Evolutionary conservation across 2,797 vertebrate species (phyloP).

Genomic region (Sebastes itinus): DNA sequence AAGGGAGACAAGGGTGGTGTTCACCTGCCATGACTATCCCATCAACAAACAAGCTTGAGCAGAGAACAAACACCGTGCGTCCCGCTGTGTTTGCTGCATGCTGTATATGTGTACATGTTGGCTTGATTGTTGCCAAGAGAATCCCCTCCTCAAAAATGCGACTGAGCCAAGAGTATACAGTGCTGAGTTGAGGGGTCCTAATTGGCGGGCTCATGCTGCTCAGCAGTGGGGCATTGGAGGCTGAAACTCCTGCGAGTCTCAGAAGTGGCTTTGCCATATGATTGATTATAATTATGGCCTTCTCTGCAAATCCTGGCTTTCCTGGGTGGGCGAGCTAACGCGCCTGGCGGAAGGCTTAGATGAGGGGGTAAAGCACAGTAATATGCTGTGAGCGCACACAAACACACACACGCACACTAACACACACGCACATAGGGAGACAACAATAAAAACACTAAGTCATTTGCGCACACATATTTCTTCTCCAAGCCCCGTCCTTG

Average conservation of each 20-base stretch:
- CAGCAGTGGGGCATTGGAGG: constrained; percentile 24
- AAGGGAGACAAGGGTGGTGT: not conserved
- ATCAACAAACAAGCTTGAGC: constrained; percentile 20
- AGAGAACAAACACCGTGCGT: not conserved
- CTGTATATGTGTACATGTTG: constrained; percentile 2
- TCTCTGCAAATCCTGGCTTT: constrained; percentile 55
- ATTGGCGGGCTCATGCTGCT: constrained; percentile 49
- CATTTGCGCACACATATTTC: constrained; percentile 13
- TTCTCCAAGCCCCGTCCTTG: constrained; percentile 25
- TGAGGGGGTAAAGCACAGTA: constrained; percentile 37
- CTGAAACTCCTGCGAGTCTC: constrained; percentile 42
- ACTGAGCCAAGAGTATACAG: not conserved
- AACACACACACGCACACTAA: constrained; percentile 3
- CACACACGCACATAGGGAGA: not conserved
- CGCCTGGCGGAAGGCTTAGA: constrained; percentile 36
- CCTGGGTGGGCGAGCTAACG: constrained; percentile 50
- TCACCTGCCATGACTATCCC: constrained; percentile 3
- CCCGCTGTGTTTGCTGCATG: constrained; percentile 18
- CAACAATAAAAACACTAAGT: constrained; percentile 9
- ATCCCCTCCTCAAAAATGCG: not conserved
- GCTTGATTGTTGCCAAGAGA: constrained; percentile 20
- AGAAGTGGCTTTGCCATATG: constrained; percentile 52
- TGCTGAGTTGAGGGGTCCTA: constrained; percentile 37
- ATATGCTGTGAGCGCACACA: constrained; percentile 21
- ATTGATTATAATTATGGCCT: constrained; percentile 66